Evolutionary conservation across 2,113 vertebrate species (phyloP), one percentile per base, ranked within the genome.

Genomic region (Antigone vipio): DNA sequence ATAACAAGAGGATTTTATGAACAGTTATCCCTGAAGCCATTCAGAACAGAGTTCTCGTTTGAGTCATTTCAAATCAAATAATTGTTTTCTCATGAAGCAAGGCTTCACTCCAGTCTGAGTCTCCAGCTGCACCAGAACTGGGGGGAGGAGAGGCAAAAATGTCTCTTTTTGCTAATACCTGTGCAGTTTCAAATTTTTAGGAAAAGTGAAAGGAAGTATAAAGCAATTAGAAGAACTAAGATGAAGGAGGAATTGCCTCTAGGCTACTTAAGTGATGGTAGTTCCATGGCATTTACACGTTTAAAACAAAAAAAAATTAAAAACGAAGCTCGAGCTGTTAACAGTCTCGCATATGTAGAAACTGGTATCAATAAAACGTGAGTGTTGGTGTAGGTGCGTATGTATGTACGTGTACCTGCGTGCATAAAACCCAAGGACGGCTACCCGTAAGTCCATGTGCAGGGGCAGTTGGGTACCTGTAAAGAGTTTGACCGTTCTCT

Each of bases 21-120:
- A 62, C n/a, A 8, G 32, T 9, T 92, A 55, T 60, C 74, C 71
- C 89, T 47, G 13, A 82, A 92, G 62, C 44, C 44, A 59, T 91
- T 93, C 92, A 85, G 14, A 96, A 47, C 15, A 20, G 49, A 32
- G 69, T 72, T 32, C 5, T 62, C 49, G 27, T 53, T 45, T 88
- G 88, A 96, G 75, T 92, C 22, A 94, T 88, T 92, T 88, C 62
- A 40, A 75, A 93, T 53, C 34, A 52, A 93, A 73, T 82, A 35
- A 42, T 69, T 26, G 35, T 52, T 72, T 95, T 89, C 78, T 95
- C 67, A 35, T 35, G 63, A 87, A 88, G 38, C 4, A 15, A 79
- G 29, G 17, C 18, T 94, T 82, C 58, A n/a, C 52, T 78, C 0
- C 0, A 21, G 38, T 29, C 32, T 55, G 6, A 55, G 55, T 26